Base-by-base conservation (phyloP, 2,113 vertebrate genomes). In the Plecturocebus donacophilus region DNA sequence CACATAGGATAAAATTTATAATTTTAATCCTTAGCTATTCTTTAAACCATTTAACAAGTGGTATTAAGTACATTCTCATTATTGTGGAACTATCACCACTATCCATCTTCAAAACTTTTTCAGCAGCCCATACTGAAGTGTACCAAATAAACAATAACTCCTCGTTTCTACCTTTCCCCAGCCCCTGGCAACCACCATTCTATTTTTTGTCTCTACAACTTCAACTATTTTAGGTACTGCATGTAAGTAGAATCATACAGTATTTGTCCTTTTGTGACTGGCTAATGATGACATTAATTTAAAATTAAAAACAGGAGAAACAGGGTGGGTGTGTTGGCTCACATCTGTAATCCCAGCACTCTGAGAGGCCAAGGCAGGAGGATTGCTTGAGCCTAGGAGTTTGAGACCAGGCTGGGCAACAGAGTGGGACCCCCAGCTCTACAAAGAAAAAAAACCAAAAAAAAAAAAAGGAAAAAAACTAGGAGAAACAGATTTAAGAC, bases 261-360 rank as follows among this genome's bases (percentile, higher is more conserved):
- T 49, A 47, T 89, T 79, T 89, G 27, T 87, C n/a, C 19, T 82
- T 68, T 75, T 27, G 20, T 77, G 30, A 45, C 42, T 80, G 35
- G 2, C 35, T 38, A 30, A 27, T 4, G 47, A 38, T 77, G 84
- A 8, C 6, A 30, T 87, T 66, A 58, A 52, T 25, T 64, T 42
- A 66, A 61, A n/a, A 93, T 75, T 84, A 75, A 66, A 91, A 95
- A 42, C 54, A 91, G 47, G 70, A 87, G 83, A 90, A 66, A 35
- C 13, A 30, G 76, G 61, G 61, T 64, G 61, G 61, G 27, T 30
- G 0, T 64, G 61, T 32, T 64, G 61, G 61, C 61, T 64, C 61
- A 6, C 27, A 30, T 13, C 61, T 64, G 27, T 64, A 64, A 32
- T 64, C 12, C 27, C 27, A 64, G 61, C 27, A 30, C 61, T 64